A percentile compares a stretch with the other conserved stretches of the same genome.
phyloP scores from a whole-genome alignment of 2,113 vertebrate genomes.

The Brevimyrus niger region DNA sequence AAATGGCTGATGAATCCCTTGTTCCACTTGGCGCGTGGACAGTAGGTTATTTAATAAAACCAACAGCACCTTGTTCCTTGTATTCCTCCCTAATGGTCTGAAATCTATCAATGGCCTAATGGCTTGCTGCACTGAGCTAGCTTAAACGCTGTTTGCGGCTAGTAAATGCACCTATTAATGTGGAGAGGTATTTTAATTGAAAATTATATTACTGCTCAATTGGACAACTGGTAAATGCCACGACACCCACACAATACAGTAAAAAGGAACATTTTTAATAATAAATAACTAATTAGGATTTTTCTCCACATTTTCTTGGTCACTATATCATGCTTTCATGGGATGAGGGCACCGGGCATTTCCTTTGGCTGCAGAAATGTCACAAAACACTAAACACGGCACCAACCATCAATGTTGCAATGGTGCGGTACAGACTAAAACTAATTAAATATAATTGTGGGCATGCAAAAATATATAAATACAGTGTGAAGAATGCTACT shows the following conservation, averaged over 20 bases:
- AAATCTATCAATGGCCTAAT: slow-evolving; percentile 24
- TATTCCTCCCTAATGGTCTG: slow-evolving; percentile 18
- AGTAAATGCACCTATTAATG: slow-evolving; percentile 22
- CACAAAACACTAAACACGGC: background rate
- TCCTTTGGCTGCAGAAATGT: background rate
- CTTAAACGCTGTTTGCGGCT: slow-evolving; percentile 7
- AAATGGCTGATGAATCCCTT: slow-evolving; percentile 17
- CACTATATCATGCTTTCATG: background rate
- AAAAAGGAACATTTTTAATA: background rate
- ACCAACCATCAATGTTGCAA: background rate
- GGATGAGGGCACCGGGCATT: background rate
- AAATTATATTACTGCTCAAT: background rate
- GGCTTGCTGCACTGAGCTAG: slow-evolving; percentile 9
- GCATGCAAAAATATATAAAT: background rate
- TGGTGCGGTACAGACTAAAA: background rate
- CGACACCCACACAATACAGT: background rate
- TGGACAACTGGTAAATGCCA: background rate
- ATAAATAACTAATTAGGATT: background rate
- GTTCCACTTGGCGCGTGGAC: slow-evolving; percentile 12
- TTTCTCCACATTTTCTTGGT: background rate
- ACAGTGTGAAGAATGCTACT: background rate
- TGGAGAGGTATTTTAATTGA: slow-evolving; percentile 1
- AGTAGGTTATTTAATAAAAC: slow-evolving; percentile 18
- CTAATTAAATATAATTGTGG: background rate
- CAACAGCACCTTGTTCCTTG: slow-evolving; percentile 11